phyloP scores from a whole-genome alignment of 2,113 vertebrate species.

The Macroglossus sobrinus region DNA sequence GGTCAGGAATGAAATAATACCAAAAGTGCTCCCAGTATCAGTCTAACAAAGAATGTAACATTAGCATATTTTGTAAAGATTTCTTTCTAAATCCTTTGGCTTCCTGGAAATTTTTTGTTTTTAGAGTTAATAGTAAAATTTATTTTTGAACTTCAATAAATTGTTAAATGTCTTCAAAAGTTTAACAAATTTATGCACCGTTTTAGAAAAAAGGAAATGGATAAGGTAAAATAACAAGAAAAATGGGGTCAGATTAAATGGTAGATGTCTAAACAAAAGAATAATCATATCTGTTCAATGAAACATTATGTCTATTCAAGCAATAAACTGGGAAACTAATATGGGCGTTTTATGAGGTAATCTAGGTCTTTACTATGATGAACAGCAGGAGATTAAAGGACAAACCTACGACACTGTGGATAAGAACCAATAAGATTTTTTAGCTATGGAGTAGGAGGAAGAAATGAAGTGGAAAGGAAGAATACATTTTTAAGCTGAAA shows the following conservation, averaged over 20 bases:
- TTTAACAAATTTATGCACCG: constrained; percentile 79
- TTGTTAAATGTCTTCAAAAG: constrained; percentile 82
- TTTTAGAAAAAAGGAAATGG: not conserved
- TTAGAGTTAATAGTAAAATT: not conserved
- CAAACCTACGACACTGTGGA: not conserved
- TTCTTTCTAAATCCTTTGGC: constrained; percentile 69
- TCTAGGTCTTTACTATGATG: not conserved
- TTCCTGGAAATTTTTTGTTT: constrained; percentile 73
- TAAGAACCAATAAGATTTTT: not conserved
- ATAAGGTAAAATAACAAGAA: not conserved
- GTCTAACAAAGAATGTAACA: not conserved
- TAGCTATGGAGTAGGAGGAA: not conserved
- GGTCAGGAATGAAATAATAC: no score
- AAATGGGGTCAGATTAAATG: not conserved
- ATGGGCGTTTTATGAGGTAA: not conserved
- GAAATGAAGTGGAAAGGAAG: not conserved
- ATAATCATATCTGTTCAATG: not conserved
- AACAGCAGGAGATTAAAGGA: not conserved
- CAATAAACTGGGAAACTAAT: not conserved
- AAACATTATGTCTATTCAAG: not conserved
- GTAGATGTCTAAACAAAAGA: not conserved
- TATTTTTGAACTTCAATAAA: constrained; percentile 65
- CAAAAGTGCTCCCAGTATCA: not conserved
- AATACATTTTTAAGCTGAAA: not conserved
- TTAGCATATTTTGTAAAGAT: not conserved